Percentiles rank a stretch among this genome's conserved stretches.
Conservation (phyloP, 2,888 invertebrate species). For the Choreutis nemorana region DNA sequence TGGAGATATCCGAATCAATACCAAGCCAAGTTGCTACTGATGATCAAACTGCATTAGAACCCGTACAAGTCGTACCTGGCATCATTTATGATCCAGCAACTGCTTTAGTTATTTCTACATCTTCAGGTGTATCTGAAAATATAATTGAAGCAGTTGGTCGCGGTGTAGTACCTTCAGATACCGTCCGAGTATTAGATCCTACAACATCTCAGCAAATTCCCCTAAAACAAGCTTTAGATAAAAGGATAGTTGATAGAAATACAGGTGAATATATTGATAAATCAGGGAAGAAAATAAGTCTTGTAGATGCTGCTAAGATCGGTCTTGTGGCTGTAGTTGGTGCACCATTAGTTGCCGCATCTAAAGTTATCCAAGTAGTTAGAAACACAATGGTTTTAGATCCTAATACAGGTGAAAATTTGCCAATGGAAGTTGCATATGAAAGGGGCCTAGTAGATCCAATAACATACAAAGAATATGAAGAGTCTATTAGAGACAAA, state of each 20-base stretch:
- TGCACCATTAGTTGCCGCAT: conserved; percentile 76
- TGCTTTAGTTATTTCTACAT: conserved; percentile 76
- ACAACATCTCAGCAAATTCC: conserved; percentile 71
- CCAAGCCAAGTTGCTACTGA: conserved; percentile 21
- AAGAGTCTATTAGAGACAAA: conserved; percentile 46
- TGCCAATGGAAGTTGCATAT: conserved; percentile 83
- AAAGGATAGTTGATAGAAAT: conserved; percentile 76
- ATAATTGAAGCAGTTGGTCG: conserved; percentile 79
- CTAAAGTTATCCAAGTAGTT: conserved; percentile 73
- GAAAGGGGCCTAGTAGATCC: conserved; percentile 76
- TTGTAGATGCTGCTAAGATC: conserved; percentile 78
- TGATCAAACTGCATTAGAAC: conserved; percentile 65
- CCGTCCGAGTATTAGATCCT: conserved; percentile 77
- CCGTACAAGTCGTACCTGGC: conserved; percentile 75
- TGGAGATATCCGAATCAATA: conserved; percentile 70
- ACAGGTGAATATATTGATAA: conserved; percentile 74
- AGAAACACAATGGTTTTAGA: conserved; percentile 73
- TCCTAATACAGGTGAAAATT: conserved; percentile 80
- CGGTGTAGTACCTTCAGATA: conserved; percentile 73
- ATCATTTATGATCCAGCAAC: conserved; percentile 82
- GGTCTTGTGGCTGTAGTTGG: conserved; percentile 81
- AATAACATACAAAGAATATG: conserved; percentile 58
- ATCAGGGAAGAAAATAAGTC: conserved; percentile 70
- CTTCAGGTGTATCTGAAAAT: conserved; percentile 74
- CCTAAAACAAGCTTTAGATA: conserved; percentile 78